Evolutionary conservation across 1,140 invertebrate genomes (phyloP), one percentile per base, ranked within the genome.

Genomic region (Archivesica marissinica): DNA sequence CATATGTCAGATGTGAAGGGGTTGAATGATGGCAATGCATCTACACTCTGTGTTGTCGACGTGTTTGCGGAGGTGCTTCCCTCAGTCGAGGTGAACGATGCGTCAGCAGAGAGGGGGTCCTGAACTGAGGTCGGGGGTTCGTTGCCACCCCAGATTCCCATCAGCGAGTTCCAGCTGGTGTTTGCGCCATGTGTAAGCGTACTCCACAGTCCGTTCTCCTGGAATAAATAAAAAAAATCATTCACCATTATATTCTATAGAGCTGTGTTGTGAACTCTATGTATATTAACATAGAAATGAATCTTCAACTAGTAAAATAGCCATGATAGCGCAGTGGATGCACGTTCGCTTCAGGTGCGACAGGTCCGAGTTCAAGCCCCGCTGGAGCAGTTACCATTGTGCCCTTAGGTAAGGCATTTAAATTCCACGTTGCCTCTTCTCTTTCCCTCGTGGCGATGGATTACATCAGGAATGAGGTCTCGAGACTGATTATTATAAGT

Each of bases 1-100:
- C 91, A 92, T 59, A 92, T 92, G 77, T 90, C 87, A 4, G 90
- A 88, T 80, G 87, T 89, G 87, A 92, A 92, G 0, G 91, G 91
- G 76, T 88, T 89, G 84, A 90, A 91, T 2, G 88, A 82, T 72
- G 86, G 83, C n/a, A 78, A 78, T 20, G 78, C 56, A 33, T 86
- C 87, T 13, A 44, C 2, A 25, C 38, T 35, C 56, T 30, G 39
- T 17, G 39, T 72, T 20, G 35, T 25, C 35, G 68, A 17, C 0
- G 50, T 70, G 68, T 39, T 44, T 6, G 25, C 59, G 7, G 86
- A 44, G n/a, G 72, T n/a, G 28, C n/a, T 35, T 23, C 61, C 54
- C 11, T 64, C 54, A 6, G 41, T 25, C 11, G 59, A 28, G 38
- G 61, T 25, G 74, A 54, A 50, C 0, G 59, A 61, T 44, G 17